phyloP scores from a whole-genome alignment of 2,797 vertebrate species.

The Falco biarmicus region DNA sequence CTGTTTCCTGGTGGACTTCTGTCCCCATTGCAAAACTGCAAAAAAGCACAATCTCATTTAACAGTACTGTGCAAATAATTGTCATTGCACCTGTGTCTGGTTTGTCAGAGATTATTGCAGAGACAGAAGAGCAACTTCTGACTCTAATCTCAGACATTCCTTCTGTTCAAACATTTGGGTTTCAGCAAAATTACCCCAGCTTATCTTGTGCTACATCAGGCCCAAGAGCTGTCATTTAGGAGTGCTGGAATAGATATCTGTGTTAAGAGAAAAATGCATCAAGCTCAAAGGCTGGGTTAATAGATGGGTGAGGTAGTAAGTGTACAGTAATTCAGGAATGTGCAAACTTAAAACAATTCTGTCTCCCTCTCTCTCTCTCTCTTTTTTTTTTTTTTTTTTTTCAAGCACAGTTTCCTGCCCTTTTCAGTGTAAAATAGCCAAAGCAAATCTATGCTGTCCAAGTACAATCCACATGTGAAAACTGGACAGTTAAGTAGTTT shows the following conservation, averaged over 20 bases:
- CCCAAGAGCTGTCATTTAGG: not conserved
- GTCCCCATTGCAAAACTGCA: not conserved
- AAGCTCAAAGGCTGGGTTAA: not conserved
- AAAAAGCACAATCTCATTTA: constrained; percentile 10
- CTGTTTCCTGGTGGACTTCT: constrained; percentile 9
- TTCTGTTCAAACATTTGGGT: constrained; percentile 29
- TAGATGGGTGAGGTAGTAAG: not conserved
- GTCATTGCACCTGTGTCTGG: constrained; percentile 13
- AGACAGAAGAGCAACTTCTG: constrained; percentile 16
- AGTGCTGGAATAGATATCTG: not conserved
- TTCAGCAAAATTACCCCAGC: not conserved
- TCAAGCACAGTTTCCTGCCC: not conserved
- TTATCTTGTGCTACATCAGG: not conserved
- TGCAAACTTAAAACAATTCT: not conserved
- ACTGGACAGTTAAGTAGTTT: not conserved
- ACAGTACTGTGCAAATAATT: not conserved
- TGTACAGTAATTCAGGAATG: not conserved
- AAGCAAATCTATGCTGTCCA: not conserved
- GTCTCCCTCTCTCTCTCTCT: not conserved
- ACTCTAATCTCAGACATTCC: constrained; percentile 23
- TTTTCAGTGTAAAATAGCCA: not conserved
- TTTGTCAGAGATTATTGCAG: constrained; percentile 23
- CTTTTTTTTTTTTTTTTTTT: not conserved
- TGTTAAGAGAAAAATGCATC: not conserved
- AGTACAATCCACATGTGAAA: not conserved